Evolutionary conservation across 1,140 invertebrate species (phyloP).

Genomic region (Saccostrea echinata): DNA sequence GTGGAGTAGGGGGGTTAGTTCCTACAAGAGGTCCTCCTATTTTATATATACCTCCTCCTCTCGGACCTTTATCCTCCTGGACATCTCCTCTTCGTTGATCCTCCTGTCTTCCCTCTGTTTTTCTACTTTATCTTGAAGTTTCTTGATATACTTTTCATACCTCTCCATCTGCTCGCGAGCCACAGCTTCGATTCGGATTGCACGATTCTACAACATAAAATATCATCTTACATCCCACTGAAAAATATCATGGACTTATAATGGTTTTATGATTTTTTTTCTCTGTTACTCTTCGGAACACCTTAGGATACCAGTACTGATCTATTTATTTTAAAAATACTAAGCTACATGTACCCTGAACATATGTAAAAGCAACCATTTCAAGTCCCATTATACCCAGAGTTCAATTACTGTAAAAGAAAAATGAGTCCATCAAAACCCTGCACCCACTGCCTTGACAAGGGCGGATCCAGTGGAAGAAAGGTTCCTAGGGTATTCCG

Average conservation of each 20-base stretch:
- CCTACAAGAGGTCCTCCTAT: too few species aligned
- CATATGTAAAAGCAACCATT: too few species aligned
- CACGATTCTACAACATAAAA: conserved; percentile 49
- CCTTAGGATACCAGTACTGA: too few species aligned
- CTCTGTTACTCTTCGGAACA: too few species aligned
- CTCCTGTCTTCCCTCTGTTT: conserved; percentile 59
- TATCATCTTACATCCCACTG: too few species aligned
- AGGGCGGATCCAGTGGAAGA: too few species aligned
- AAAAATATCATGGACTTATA: too few species aligned
- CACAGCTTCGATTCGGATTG: conserved; percentile 61
- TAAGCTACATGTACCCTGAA: too few species aligned
- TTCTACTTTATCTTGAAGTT: conserved; percentile 59
- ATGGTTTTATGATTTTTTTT: too few species aligned
- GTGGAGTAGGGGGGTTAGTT: too few species aligned
- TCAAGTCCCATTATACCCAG: background rate
- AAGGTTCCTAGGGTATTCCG: too few species aligned
- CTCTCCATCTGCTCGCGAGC: conserved; percentile 63
- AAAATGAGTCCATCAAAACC: background rate
- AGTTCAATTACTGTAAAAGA: background rate
- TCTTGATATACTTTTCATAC: conserved; percentile 62
- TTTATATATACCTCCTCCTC: conserved; percentile 58
- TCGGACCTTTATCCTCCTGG: conserved; percentile 52
- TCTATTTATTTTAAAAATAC: too few species aligned
- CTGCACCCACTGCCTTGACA: background rate
- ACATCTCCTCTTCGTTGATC: conserved; percentile 58